These are phyloP conservation scores for Ornithorhynchus anatinus DNA, from an alignment of 2,113 vertebrate genomes.

Conservation along the genomic window DNA sequence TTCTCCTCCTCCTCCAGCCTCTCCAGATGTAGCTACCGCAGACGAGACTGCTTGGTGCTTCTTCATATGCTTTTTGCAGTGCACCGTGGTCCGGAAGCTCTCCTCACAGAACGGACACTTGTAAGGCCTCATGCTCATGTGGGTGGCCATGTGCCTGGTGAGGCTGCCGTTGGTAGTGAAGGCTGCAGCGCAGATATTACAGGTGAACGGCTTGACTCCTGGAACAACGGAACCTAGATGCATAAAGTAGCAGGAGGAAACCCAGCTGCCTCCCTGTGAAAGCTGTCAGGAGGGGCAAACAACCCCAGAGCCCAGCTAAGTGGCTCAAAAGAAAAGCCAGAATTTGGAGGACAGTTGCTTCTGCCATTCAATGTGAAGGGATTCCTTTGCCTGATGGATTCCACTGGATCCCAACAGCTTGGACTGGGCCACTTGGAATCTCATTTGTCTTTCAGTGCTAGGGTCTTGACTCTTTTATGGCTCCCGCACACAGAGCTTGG, in stretches of 20 bases:
- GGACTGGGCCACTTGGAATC: too few species aligned
- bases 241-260: conserved; percentile 40
- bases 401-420: too few species aligned
- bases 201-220: conserved; percentile 96
- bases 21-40: conserved; percentile 58
- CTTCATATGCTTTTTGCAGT: conserved; percentile 94
- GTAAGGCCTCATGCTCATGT: conserved; percentile 88
- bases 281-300: too few species aligned
- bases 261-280: too few species aligned
- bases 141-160: conserved; percentile 94
- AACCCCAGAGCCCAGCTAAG: too few species aligned
- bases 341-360: too few species aligned
- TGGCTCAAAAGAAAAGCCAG: too few species aligned
- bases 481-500: too few species aligned
- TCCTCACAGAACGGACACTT: conserved; percentile 92
- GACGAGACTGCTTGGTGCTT: conserved; percentile 80
- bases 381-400: too few species aligned
- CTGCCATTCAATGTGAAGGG: too few species aligned
- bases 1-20: conserved; percentile 79
- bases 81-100: conserved; percentile 88
- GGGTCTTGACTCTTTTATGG: too few species aligned
- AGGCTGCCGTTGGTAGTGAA: conserved; percentile 98
- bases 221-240: background rate
- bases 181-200: conserved; percentile 84
- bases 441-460: too few species aligned